Conservation (phyloP, 2,797 vertebrate genomes). For the Poeciliopsis infans region DNA sequence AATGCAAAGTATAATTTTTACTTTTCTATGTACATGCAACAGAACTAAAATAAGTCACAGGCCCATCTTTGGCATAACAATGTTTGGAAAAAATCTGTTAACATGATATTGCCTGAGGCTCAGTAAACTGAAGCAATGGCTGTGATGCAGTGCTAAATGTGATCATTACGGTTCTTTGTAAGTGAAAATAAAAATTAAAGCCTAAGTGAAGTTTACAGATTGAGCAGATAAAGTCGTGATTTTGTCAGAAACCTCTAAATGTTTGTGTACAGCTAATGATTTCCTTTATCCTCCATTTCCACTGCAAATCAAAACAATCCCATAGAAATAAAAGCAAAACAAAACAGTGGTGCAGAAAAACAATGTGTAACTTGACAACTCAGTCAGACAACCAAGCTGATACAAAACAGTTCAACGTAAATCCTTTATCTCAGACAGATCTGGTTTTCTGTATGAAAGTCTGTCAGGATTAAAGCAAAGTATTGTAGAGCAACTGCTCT, state of each 20-base stretch:
- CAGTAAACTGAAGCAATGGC: neutral
- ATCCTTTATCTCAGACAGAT: neutral
- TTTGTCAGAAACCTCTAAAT: neutral
- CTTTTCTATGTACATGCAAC: neutral
- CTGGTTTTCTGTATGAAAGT: neutral
- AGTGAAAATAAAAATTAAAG: neutral
- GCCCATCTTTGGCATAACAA: neutral
- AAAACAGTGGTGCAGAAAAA: neutral
- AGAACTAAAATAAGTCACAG: neutral
- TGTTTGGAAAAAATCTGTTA: neutral
- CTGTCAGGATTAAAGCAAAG: neutral
- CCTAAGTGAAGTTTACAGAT: neutral
- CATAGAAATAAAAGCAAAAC: neutral
- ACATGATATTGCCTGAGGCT: neutral
- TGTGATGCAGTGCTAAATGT: neutral
- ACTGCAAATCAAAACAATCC: neutral
- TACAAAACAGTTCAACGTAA: neutral
- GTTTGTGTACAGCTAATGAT: neutral
- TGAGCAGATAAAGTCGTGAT: neutral
- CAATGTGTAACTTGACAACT: neutral
- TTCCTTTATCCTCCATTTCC: neutral
- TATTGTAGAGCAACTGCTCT: neutral
- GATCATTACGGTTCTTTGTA: neutral
- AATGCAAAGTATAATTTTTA: neutral
- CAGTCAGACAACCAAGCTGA: neutral